Evolutionary conservation across 2,113 vertebrate species (phyloP).

Genomic region (Cebus imitator): DNA sequence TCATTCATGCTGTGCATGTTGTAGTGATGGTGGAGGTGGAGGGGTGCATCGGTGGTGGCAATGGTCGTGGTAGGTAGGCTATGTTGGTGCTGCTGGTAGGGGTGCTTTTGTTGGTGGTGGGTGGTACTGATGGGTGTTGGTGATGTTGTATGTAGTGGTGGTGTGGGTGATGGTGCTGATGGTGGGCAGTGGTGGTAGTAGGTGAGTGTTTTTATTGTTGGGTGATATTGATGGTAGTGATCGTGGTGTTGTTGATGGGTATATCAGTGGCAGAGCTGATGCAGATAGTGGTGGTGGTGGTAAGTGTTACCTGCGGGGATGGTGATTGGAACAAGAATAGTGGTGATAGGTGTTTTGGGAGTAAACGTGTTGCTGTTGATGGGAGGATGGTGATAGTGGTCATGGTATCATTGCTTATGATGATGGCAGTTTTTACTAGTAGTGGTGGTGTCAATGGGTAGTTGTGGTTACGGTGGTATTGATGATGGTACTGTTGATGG

Average conservation of each 20-base stretch:
- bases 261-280: neutral
- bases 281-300: neutral
- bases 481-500: neutral
- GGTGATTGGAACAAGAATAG: neutral
- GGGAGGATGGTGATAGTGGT: neutral
- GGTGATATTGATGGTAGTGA: neutral
- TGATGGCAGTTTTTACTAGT: neutral
- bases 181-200: neutral
- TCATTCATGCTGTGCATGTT: neutral
- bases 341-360: neutral
- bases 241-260: neutral
- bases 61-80: neutral
- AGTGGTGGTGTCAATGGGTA: neutral
- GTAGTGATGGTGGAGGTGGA: neutral
- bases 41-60: neutral
- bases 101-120: neutral
- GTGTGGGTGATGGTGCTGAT: neutral
- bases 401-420: neutral
- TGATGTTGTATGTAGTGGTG: neutral
- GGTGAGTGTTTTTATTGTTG: neutral
- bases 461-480: neutral
- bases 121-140: neutral
- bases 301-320: neutral
- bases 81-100: neutral
- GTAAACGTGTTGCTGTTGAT: neutral